Conservation (phyloP, 2,113 vertebrate genomes). For the Hippoglossus stenolepis region DNA sequence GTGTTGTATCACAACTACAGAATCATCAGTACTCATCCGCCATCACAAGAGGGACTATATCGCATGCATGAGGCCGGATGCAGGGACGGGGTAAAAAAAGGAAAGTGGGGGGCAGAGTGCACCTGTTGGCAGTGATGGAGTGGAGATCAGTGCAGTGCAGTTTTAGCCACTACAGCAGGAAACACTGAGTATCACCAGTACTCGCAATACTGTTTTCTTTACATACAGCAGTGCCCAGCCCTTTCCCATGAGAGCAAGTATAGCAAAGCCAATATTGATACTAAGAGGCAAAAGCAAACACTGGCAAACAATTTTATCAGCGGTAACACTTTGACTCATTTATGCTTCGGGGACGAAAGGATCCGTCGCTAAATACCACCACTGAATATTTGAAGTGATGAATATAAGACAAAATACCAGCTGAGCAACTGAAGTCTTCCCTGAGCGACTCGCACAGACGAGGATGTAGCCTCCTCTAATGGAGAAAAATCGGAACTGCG, state of each 20-base stretch:
- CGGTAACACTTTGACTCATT: conserved; percentile 18
- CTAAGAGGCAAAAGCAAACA: conserved; percentile 69
- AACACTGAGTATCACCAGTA: conserved; percentile 57
- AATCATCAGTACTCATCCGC: conserved; percentile 92
- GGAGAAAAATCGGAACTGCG: conserved; percentile 62
- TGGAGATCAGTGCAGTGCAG: conserved; percentile 57
- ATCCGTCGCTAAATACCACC: conserved; percentile 62
- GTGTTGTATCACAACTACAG: conserved; percentile 99
- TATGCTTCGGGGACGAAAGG: not conserved
- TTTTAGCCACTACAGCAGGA: conserved; percentile 54
- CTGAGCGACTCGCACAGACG: conserved; percentile 85
- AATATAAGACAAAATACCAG: conserved; percentile 78
- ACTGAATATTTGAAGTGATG: conserved; percentile 83
- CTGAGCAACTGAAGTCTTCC: conserved; percentile 89
- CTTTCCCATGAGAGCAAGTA: conserved; percentile 52
- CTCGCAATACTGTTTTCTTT: conserved; percentile 50
- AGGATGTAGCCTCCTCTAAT: conserved; percentile 61
- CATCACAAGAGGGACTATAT: conserved; percentile 90
- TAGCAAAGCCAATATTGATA: conserved; percentile 69
- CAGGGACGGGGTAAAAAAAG: conserved; percentile 26
- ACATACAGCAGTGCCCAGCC: conserved; percentile 57
- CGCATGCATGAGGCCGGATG: conserved; percentile 90
- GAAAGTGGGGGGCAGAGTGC: conserved; percentile 3
- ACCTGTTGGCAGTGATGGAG: conserved; percentile 61
- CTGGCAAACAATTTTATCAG: conserved; percentile 53